Base-by-base conservation (phyloP, 1,140 invertebrate genomes). In the Dreissena polymorpha region DNA sequence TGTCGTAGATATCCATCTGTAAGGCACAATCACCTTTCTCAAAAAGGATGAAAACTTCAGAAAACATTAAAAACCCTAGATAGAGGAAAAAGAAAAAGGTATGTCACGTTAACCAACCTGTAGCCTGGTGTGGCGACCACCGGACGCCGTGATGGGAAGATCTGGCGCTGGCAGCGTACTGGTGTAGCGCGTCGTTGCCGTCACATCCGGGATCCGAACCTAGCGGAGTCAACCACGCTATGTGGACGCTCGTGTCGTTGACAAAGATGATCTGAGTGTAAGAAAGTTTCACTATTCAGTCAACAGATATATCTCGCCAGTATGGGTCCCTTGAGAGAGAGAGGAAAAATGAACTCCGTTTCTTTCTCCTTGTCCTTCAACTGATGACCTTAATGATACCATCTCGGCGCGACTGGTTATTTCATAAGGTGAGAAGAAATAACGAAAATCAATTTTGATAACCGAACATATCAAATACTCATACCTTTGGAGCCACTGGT, bases 401-500 rank as follows among this genome's bases (percentile, higher is more conserved):
- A n/a, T 51, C 10, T 51, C 27, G 18, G 18, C 27, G 18, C n/a
- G 16, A 39, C 8, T n/a, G 7, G 27, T 51, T 72, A 50, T n/a
- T 50, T 25, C n/a, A 18, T 50, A 7, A 50, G 13, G 2, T 50
- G 18, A 7, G 70, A 8, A 23, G 29, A 14, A 10, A 71, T 71
- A 51, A 0, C 13, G 13, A 16, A 14, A 39, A 12, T 1, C 25
- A 10, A 18, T 27, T n/a, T 18, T 14, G 16, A 60, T 70, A 23
- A 39, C 39, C 2, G 8, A 5, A 39, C 39, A 39, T 8, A 39
- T 5, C 39, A 39, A 39, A 39, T 29, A n/a, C 0, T 49, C 51
- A 80, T 87, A 91, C 90, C 87, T 86, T 88, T 18, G 90, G 88
- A n/a, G 88, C 29, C 1, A 91, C 75, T 1, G 89, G 89, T 16